Percentiles rank a stretch among this genome's conserved stretches.
These are phyloP conservation scores for Melanostoma scalare DNA, from an alignment of 2,888 invertebrate species.

Conservation along the genomic window DNA sequence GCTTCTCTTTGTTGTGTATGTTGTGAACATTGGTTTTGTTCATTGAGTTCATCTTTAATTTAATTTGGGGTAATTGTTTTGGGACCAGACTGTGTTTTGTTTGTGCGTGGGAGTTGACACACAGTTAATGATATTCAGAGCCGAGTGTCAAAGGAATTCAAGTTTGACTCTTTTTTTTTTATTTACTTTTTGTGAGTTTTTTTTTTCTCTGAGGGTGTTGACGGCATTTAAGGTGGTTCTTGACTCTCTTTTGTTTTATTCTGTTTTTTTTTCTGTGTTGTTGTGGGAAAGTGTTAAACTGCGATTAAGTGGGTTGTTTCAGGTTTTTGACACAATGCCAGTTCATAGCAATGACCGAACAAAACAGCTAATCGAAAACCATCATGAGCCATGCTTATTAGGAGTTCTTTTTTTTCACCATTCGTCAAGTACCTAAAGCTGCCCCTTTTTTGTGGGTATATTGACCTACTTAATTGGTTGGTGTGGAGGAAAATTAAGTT, in stretches of 20 bases:
- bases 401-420: not conserved
- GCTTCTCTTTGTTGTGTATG: slow-evolving; percentile 45
- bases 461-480: too few species aligned
- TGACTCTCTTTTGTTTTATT: slow-evolving; percentile 17
- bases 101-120: slow-evolving; percentile 40
- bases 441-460: too few species aligned
- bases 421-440: too few species aligned
- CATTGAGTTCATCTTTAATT: slow-evolving; percentile 69
- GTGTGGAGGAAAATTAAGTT: too few species aligned
- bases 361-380: slow-evolving; percentile 1
- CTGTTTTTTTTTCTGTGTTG: not conserved
- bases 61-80: slow-evolving; percentile 70
- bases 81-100: slow-evolving; percentile 53
- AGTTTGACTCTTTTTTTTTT: slow-evolving; percentile 2
- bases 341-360: slow-evolving; percentile 15
- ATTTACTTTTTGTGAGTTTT: slow-evolving; percentile 21
- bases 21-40: slow-evolving; percentile 53
- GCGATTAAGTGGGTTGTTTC: slow-evolving; percentile 36
- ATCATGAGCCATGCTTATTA: not conserved
- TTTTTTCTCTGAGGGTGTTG: slow-evolving; percentile 42
- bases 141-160: slow-evolving; percentile 51
- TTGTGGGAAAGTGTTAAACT: slow-evolving; percentile 34
- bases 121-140: slow-evolving; percentile 37
- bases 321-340: slow-evolving; percentile 11
- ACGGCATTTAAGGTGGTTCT: slow-evolving; percentile 46